These are phyloP conservation scores for Zosterops lateralis DNA, from an alignment of 2,113 vertebrate species.

Conservation along the genomic window DNA sequence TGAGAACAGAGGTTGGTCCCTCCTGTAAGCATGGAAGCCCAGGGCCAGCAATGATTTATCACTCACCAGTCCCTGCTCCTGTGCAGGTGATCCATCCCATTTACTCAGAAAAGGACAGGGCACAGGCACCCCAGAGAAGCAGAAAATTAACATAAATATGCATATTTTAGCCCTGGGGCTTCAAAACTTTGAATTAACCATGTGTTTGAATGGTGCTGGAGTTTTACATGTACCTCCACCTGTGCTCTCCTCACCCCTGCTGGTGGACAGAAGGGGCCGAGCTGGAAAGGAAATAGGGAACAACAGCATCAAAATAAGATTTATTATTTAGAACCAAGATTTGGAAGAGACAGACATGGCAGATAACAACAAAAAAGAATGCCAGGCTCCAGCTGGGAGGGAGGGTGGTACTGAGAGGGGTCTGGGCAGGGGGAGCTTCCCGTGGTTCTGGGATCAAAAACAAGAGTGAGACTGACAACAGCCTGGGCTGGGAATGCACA, in stretches of 20 bases:
- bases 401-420: background rate
- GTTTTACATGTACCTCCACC: background rate
- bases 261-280: background rate
- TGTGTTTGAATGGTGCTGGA: background rate
- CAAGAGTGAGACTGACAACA: background rate
- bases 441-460: background rate
- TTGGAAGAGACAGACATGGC: constrained; percentile 49
- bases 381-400: background rate
- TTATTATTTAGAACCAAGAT: constrained; percentile 49
- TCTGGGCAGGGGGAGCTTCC: background rate
- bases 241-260: background rate
- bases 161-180: background rate
- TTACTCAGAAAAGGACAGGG: background rate
- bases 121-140: background rate
- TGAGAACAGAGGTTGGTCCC: background rate
- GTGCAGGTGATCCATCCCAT: background rate
- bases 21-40: background rate
- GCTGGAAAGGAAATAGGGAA: constrained; percentile 39
- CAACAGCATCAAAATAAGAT: constrained; percentile 46
- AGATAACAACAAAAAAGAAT: background rate
- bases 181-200: background rate
- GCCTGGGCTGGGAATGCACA: background rate
- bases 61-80: background rate
- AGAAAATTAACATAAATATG: background rate
- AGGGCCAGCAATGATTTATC: background rate